Base-by-base conservation (phyloP, 2,888 invertebrate genomes). In the Drosophila pseudotalamancana region DNA sequence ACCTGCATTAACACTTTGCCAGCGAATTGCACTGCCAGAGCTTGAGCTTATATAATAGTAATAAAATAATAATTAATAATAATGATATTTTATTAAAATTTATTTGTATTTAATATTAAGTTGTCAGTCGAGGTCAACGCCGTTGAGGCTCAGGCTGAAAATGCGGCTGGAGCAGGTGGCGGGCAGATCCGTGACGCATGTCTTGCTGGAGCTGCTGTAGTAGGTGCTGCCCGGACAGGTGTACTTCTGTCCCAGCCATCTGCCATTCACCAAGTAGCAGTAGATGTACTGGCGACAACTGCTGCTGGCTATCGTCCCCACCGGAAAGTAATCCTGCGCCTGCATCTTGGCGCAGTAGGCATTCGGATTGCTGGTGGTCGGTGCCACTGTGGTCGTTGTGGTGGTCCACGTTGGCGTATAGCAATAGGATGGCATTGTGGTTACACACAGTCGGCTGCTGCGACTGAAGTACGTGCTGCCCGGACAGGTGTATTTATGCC, bases 231-330 rank as follows among this genome's bases (percentile, higher is more conserved):
- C 89, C 0, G 89, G 77, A 45, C 89, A 89, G 5, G 61, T 67
- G 54, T 89, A 90, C 6, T 61, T 29, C 2, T 67, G 53, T 2
- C 89, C 89, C 18, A 4, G 42, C 89, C 90, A 89, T 3, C 3
- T 48, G 37, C 65, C 72, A 19, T 25, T 55, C 1, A 71, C 46
- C 5, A 55, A 50, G 9, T 63, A 78, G 32, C 89, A 89, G 19
- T 77, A 59, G 40, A 90, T 59, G 39, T 88, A 89, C 77, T 88
- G 81, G 4, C 53, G 79, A 39, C 89, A 89, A 0, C 77, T 81
- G 39, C 49, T 83, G 27, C 53, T 63, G 19, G 70, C 57, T 48
- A 71, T 42, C 4, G 71, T 71, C 40, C 88, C 90, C 1, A 78
- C 75, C 0, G 84, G 72, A 50, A 72, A 89, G 16, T 74, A 63